Percentiles rank a stretch among this genome's conserved stretches.
phyloP scores from a whole-genome alignment of 2,888 invertebrate species.

The Chrysomela aeneicollis region DNA sequence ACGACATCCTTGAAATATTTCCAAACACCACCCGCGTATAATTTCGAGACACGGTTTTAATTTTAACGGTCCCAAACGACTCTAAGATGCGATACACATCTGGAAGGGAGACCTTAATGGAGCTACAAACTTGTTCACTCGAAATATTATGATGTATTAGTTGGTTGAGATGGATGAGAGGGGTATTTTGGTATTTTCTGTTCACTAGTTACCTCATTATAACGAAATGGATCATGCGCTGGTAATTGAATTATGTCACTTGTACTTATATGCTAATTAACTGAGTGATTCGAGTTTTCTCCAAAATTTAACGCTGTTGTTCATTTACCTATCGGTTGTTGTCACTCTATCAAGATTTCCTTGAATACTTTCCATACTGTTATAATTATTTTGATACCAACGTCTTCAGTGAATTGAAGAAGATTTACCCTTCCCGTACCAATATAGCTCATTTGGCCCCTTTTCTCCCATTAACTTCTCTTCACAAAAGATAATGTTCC shows the following conservation, averaged over 20 bases:
- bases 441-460: background rate
- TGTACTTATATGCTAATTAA: constrained; percentile 23
- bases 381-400: background rate
- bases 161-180: constrained; percentile 51
- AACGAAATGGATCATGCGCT: constrained; percentile 49
- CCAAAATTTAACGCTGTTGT: background rate
- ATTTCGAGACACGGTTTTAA: constrained; percentile 62
- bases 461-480: constrained; percentile 23
- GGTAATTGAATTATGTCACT: constrained; percentile 32
- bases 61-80: constrained; percentile 56
- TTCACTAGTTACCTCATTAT: constrained; percentile 51
- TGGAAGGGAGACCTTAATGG: constrained; percentile 49
- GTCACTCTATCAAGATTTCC: too few species aligned
- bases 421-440: background rate
- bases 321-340: too few species aligned
- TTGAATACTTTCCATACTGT: background rate
- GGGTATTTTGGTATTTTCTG: constrained; percentile 44
- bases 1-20: constrained; percentile 60
- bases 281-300: background rate
- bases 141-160: constrained; percentile 54
- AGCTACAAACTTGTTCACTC: constrained; percentile 48
- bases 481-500: constrained; percentile 47
- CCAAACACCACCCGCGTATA: constrained; percentile 61
- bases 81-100: constrained; percentile 48
- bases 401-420: background rate